Conservation (phyloP, 2,113 vertebrate species). For the Orycteropus afer region DNA sequence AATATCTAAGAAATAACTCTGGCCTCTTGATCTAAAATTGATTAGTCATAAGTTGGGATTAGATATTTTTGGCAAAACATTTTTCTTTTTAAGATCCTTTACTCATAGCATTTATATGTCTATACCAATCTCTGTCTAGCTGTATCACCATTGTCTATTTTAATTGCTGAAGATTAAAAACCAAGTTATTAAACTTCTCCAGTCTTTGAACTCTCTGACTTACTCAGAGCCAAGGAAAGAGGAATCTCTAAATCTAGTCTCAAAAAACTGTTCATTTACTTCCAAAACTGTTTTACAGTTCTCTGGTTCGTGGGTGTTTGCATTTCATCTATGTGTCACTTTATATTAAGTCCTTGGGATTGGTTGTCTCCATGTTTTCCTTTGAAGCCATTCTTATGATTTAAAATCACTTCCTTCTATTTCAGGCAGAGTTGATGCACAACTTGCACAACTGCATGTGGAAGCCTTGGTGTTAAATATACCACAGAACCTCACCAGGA, state of each 20-base stretch:
- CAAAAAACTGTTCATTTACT: not conserved
- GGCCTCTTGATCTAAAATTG: not conserved
- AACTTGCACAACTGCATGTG: not conserved
- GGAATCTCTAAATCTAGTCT: not conserved
- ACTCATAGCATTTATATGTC: not conserved
- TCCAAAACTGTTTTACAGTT: slow-evolving; percentile 10
- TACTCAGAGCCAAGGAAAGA: not conserved
- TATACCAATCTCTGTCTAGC: not conserved
- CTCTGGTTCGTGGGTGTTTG: not conserved
- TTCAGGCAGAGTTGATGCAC: not conserved
- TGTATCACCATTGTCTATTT: not conserved
- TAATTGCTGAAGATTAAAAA: slow-evolving; percentile 19
- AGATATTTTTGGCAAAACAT: not conserved
- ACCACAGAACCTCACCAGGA: not conserved
- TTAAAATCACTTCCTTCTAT: slow-evolving; percentile 9
- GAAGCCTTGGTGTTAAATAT: not conserved
- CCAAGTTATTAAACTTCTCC: not conserved
- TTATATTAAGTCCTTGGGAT: not conserved
- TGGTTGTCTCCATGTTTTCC: not conserved
- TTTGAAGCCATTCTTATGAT: slow-evolving; percentile 14
- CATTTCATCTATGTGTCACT: not conserved
- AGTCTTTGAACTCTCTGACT: not conserved
- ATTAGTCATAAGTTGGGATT: not conserved
- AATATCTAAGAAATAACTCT: not conserved
- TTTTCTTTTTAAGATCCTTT: not conserved